Conservation (phyloP, 2,113 vertebrate genomes). For the Caranx ignobilis region DNA sequence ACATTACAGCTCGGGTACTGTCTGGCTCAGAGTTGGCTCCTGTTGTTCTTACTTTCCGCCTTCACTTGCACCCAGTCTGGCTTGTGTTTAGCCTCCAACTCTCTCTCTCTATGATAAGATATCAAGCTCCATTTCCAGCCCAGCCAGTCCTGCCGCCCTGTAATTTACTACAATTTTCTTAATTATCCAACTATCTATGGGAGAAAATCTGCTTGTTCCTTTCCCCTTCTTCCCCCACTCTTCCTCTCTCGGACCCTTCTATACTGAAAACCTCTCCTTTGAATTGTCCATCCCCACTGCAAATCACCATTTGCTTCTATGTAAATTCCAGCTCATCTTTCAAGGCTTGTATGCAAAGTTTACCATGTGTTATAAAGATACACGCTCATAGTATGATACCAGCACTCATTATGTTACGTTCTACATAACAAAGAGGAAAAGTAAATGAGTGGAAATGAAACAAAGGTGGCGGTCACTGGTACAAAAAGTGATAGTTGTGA, state of each 20-base stretch:
- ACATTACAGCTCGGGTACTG: neutral
- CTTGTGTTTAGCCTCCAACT: slow-evolving; percentile 10
- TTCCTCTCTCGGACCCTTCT: neutral
- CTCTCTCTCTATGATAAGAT: slow-evolving; percentile 60
- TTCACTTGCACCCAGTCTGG: neutral
- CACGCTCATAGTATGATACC: neutral
- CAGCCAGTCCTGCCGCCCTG: slow-evolving; percentile 63
- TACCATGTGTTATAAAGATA: neutral
- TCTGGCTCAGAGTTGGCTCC: neutral
- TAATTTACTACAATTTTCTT: slow-evolving; percentile 79
- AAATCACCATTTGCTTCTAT: slow-evolving; percentile 59
- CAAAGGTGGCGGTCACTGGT: neutral
- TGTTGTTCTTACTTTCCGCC: neutral
- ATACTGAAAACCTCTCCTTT: neutral
- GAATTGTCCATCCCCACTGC: neutral
- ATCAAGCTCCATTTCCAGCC: slow-evolving; percentile 59
- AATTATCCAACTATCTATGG: slow-evolving; percentile 67
- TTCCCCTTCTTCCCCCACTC: neutral
- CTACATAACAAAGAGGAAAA: neutral
- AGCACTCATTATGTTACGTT: neutral
- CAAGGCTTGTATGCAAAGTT: slow-evolving; percentile 49
- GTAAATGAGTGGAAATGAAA: neutral
- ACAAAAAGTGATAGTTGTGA: neutral
- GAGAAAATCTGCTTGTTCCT: slow-evolving; percentile 69
- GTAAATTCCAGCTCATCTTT: slow-evolving; percentile 50